Percentiles rank a stretch among this genome's conserved stretches.
Conservation (phyloP, 2,113 vertebrate species). For the Burhinus oedicnemus region DNA sequence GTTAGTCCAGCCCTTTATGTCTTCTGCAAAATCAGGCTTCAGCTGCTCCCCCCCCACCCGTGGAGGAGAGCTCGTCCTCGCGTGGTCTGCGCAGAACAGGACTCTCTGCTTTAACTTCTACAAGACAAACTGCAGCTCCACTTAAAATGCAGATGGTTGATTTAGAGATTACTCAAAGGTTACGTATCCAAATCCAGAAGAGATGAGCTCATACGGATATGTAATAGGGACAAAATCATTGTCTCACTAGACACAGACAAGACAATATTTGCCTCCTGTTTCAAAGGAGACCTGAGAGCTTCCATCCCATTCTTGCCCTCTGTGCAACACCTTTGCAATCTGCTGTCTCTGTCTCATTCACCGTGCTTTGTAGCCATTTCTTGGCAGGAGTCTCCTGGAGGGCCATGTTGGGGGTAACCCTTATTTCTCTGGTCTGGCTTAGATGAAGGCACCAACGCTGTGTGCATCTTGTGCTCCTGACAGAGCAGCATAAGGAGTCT, state of each 20-base stretch:
- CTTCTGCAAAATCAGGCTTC: neutral
- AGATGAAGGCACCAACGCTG: neutral
- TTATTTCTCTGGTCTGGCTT: neutral
- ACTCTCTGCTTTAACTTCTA: neutral
- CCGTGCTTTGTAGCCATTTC: neutral
- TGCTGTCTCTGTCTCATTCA: neutral
- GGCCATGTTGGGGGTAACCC: neutral
- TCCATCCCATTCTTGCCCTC: neutral
- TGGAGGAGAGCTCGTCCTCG: neutral
- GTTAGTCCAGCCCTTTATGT: neutral
- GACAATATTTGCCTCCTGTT: neutral
- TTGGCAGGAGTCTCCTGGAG: neutral
- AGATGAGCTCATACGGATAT: constrained; percentile 21
- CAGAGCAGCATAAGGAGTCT: neutral
- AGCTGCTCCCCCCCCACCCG: neutral
- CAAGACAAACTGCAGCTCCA: neutral
- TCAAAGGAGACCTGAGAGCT: neutral
- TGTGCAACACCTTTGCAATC: neutral
- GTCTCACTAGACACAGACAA: neutral
- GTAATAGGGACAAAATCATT: constrained; percentile 21
- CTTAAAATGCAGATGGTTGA: neutral
- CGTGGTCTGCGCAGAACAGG: neutral
- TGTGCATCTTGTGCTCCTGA: neutral
- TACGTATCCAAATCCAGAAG: neutral
- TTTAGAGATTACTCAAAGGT: constrained; percentile 19